Base-by-base conservation (phyloP, 2,113 vertebrate species). In the Thalassoma bifasciatum region DNA sequence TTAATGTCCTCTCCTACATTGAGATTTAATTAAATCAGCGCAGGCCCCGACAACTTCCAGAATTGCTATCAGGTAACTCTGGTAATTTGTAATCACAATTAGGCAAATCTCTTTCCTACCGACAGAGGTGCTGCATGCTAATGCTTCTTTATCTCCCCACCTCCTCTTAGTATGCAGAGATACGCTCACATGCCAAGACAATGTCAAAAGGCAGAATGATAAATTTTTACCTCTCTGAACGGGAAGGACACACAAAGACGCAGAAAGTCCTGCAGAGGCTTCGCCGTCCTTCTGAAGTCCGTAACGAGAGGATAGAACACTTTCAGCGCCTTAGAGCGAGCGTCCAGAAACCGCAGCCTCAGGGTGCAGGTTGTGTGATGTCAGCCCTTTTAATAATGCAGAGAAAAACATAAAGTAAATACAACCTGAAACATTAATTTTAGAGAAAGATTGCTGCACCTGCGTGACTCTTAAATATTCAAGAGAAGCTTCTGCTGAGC, bases 21-120 rank as follows among this genome's bases (percentile, higher is more conserved):
- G 75, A 36, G 80, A 88, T 88, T 88, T 75, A 88, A 92, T 90
- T 86, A 54, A 87, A 86, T 89, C 69, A 75, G 68, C 61, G 49
- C 56, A 69, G 64, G 67, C 83, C 68, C 72, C 0, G 58, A 74
- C 88, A 82, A 82, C 77, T 87, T 77, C 37, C 47, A 40, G 54
- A 87, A 85, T 65, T 84, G 75, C 83, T 90, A 88, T 88, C 79
- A 80, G 86, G 81, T 89, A 86, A 89, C 85, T 84, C 81, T 81
- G 70, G 54, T 82, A 82, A 91, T 93, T 91, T 84, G 82, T 89
- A 88, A 91, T 90, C 88, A 77, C 89, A 91, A 90, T 89, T 86
- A 84, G 57, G 64, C 85, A 70, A 89, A 86, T 90, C 77, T 83
- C 79, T 52, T 24, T 56, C 68, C 77, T 42, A 22, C 63, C 13